These are phyloP conservation scores for Chymomyza amoena DNA, from an alignment of 2,888 invertebrate species.

Conservation along the genomic window DNA sequence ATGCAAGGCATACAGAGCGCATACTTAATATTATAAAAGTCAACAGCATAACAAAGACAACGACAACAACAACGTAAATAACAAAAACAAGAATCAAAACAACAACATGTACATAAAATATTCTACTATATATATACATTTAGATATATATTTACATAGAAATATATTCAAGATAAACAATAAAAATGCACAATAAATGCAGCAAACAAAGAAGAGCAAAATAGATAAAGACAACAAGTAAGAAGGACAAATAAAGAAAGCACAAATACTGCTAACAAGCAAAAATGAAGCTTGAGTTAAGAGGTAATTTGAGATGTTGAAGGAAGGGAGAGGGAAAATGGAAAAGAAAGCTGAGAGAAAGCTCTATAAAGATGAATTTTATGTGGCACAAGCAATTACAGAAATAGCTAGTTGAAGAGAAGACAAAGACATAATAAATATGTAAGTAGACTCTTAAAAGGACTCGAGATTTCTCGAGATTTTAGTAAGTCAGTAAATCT, in stretches of 20 bases:
- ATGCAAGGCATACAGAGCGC: constrained; percentile 30
- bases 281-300: constrained; percentile 6
- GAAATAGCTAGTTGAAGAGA: background rate
- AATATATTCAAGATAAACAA: constrained; percentile 50
- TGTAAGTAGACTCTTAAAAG: background rate
- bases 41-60: constrained; percentile 35
- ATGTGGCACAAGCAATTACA: background rate
- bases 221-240: constrained; percentile 37
- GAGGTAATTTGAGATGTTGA: background rate
- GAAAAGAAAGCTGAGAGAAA: constrained; percentile 1
- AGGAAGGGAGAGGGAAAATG: constrained; percentile 7
- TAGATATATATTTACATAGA: background rate
- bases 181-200: constrained; percentile 44
- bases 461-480: background rate
- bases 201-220: constrained; percentile 43
- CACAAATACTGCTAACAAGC: constrained; percentile 47
- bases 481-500: background rate
- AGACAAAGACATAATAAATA: background rate
- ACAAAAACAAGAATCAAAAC: constrained; percentile 22
- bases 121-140: background rate
- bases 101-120: constrained; percentile 33
- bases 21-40: constrained; percentile 50
- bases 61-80: constrained; percentile 15
- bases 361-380: background rate
- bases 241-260: constrained; percentile 4